Evolutionary conservation across 92 coral and sea anemone species (phyloP), one percentile per base, ranked within the genome.

Genomic region (Parazoanthus atlanticus): DNA sequence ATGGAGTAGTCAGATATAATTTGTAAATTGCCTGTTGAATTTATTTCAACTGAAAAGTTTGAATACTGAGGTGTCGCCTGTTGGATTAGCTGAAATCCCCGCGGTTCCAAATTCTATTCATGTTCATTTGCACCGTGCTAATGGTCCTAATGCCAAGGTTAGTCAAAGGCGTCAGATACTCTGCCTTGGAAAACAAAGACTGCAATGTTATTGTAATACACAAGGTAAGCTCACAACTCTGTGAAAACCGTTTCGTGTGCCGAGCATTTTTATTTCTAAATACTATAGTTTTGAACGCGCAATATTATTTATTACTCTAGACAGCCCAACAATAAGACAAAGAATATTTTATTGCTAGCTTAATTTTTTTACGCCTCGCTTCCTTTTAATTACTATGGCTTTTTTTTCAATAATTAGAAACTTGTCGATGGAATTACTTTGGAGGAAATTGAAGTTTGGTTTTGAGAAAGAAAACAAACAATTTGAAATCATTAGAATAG

Each of bases 71-170:
- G 80, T 76, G 80, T 76, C 10, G 31, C 36, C 1, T 32, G 70
- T 54, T 80, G 43, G 72, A 80, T 33, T 30, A 81, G 46, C 73
- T 81, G 46, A 81, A 61, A 58, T 79, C 71, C 52, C 40, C 79
- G 73, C 70, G 71, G 72, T 47, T 74, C 28, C 16, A 56, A 58
- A 80, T 78, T 23, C 64, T 78, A 49, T 16, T 81, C 30, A 58
- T 32, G 79, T 81, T 34, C 47, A 19, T 23, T 81, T 81, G 54
- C 80, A 76, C 41, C 54, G 47, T 38, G 80, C 19, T 72, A 72
- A 72, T 72, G 23, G 74, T 52, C 69, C 16, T 61, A 61, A 61
- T 61, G 66, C 8, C 28, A 28, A 72, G 38, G 74, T 15, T 17
- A 31, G 76, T 72, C 76, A 2, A 30, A 72, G 80, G 80, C 19